Conservation (phyloP, 2,113 vertebrate genomes). For the Esox niger region DNA sequence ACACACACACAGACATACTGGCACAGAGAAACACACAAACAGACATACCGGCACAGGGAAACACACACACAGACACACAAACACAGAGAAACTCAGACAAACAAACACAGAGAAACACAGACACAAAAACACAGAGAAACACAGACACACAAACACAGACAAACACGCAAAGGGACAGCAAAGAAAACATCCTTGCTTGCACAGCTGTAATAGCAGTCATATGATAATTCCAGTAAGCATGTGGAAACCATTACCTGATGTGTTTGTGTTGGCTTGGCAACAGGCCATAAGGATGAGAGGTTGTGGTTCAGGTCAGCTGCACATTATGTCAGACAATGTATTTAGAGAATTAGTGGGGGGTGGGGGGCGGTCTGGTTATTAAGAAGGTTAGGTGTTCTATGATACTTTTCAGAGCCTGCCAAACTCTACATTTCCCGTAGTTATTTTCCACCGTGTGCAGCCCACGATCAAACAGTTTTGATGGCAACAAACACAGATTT, state of each 20-base stretch:
- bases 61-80: no score
- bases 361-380: no score
- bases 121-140: background rate
- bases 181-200: background rate
- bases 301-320: background rate
- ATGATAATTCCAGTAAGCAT: background rate
- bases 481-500: background rate
- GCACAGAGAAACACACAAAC: no score
- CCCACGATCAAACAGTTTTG: background rate
- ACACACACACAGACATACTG: no score
- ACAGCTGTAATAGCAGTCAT: constrained; percentile 1
- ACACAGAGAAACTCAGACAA: no score
- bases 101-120: no score
- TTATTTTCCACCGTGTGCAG: background rate
- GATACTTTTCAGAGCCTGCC: no score
- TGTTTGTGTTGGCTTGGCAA: background rate
- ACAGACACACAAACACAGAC: background rate
- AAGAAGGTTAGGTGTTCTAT: no score
- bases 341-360: background rate
- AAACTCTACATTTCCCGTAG: no score
- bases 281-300: background rate
- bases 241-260: background rate
- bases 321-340: background rate
- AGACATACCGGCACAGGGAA: no score
- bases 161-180: background rate